These are phyloP conservation scores for Phania funesta DNA, from an alignment of 2,888 invertebrate species.

Conservation along the genomic window DNA sequence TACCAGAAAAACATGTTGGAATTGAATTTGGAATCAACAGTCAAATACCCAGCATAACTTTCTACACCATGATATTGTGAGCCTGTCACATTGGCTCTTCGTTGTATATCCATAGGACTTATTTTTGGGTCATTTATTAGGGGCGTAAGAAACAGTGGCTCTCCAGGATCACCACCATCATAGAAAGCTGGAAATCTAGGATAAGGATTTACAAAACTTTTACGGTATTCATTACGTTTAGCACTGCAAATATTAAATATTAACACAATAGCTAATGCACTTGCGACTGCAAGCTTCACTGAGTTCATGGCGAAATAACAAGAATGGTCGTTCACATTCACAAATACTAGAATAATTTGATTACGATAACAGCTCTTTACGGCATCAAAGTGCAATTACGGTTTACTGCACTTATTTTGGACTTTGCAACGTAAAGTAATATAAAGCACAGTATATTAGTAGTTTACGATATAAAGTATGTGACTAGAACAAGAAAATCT, in stretches of 20 bases:
- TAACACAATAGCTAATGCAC: neutral
- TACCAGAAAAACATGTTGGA: constrained; percentile 97
- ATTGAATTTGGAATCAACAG: constrained; percentile 88
- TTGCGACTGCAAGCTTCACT: constrained; percentile 70
- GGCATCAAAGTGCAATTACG: too few species aligned
- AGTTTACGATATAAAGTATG: too few species aligned
- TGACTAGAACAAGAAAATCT: too few species aligned
- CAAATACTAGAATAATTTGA: too few species aligned
- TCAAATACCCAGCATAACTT: constrained; percentile 86
- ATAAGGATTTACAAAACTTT: constrained; percentile 79
- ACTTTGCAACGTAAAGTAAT: too few species aligned
- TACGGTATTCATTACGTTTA: constrained; percentile 65
- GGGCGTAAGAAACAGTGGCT: constrained; percentile 80
- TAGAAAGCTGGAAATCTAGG: constrained; percentile 74
- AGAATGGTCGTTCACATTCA: neutral
- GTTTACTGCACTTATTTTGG: too few species aligned
- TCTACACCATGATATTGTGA: constrained; percentile 78
- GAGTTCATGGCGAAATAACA: constrained; percentile 65
- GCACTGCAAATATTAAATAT: neutral
- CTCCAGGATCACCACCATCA: constrained; percentile 78
- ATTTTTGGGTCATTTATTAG: constrained; percentile 76
- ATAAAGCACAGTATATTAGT: too few species aligned
- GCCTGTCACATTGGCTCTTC: constrained; percentile 76
- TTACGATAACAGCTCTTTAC: too few species aligned
- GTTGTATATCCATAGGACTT: constrained; percentile 80